A percentile compares a stretch with the other conserved stretches of the same genome.
Evolutionary conservation across 2,888 invertebrate species (phyloP).

Genomic region (Micropterix aruncella): DNA sequence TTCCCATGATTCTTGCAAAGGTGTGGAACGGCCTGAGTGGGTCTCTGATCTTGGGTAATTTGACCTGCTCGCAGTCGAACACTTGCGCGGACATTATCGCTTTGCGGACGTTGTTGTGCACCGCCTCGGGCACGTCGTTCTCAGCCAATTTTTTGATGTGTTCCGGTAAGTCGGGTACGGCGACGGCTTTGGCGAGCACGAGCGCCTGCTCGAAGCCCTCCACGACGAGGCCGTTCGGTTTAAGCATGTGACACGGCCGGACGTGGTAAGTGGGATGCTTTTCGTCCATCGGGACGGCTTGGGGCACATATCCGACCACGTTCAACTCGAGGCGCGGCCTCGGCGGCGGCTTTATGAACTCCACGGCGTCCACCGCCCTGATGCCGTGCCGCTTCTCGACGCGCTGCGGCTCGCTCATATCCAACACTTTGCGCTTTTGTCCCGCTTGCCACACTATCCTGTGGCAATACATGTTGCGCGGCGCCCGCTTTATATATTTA

Average conservation of each 20-base stretch:
- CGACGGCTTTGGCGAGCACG: constrained; percentile 64
- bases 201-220: constrained; percentile 68
- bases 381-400: too few species aligned
- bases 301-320: constrained; percentile 30
- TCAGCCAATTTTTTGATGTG: constrained; percentile 36
- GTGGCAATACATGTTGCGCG: too few species aligned
- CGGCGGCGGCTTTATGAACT: constrained; percentile 2
- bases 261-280: constrained; percentile 54
- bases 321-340: constrained; percentile 13
- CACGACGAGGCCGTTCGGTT: constrained; percentile 47
- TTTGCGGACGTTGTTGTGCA: constrained; percentile 46
- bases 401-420: too few species aligned
- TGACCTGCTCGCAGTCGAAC: constrained; percentile 67
- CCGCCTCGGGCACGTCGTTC: constrained; percentile 28
- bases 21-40: constrained; percentile 53
- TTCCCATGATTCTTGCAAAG: constrained; percentile 61
- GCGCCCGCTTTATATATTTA: too few species aligned
- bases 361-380: neutral
- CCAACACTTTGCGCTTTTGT: too few species aligned
- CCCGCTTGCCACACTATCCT: too few species aligned
- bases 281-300: constrained; percentile 29
- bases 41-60: constrained; percentile 60
- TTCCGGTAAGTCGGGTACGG: constrained; percentile 46
- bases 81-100: constrained; percentile 50
- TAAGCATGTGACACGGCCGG: constrained; percentile 41